Base-by-base conservation (phyloP, 2,797 vertebrate species). In the Choloepus didactylus region DNA sequence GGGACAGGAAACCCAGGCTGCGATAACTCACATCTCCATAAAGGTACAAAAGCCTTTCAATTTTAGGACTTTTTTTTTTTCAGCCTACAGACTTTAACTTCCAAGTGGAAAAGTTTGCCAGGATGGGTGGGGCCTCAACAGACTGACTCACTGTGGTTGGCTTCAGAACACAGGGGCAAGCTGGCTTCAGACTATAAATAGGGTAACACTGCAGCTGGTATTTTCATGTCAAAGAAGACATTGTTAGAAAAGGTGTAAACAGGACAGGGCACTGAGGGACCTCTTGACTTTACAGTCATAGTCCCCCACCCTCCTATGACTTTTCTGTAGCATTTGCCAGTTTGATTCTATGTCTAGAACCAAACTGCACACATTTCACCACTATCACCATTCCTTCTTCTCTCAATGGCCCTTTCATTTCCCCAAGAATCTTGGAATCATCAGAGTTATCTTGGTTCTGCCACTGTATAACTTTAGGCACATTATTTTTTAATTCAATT, bases 61-160 rank as follows among this genome's bases (percentile, higher is more conserved):
- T 66, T 89, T 69, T 59, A 76, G 51, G 49, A 27, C 23, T 56
- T n/a, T 27, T 31, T 49, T 23, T 27, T 2, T 19, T 70, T 3
- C 21, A 6, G 4, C 14, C 27, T 35, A 44, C 27, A 66, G 56
- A 80, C 35, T 92, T 86, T n/a, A 87, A 83, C 27, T 73, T 67
- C 27, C 86, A 67, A 89, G 41, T 41, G 76, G 88, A 94, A 96
- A 92, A 66, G 41, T 82, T 81, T 82, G 64, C 83, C 64, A 89
- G 83, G 54, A 6, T 73, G 91, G 85, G 77, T 51, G 62, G 66
- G n/a, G 23, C 66, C 64, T 64, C 49, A 38, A 7, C 6, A 75
- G 80, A 76, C 96, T 97, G 97, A 96, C 93, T 95, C 92, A 92
- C 88, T 93, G 92, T 35, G 93, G 83, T 27, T 75, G 59, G 41